A percentile compares a stretch with the other conserved stretches of the same genome.
phyloP scores from a whole-genome alignment of 2,113 vertebrate genomes.

The Morone chrysops region DNA sequence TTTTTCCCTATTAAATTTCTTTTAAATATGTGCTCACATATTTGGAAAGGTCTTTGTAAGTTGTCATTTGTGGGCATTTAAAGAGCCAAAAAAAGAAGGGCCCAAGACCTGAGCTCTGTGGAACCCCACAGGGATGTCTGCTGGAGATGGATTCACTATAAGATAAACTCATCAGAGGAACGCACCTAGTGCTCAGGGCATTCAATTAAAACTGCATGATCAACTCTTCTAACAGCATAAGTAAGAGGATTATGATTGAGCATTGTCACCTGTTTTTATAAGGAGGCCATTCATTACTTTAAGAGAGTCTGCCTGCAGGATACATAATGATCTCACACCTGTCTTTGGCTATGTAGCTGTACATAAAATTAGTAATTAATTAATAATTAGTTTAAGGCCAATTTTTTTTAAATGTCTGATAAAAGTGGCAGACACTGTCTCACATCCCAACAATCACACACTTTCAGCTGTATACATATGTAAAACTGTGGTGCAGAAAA shows the following conservation, averaged over 20 bases:
- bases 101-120: not conserved
- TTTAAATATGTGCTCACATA: not conserved
- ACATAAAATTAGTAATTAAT: not conserved
- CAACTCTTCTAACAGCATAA: slow-evolving; percentile 1
- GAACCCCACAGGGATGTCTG: slow-evolving; percentile 10
- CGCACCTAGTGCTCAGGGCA: slow-evolving; percentile 20
- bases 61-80: not conserved
- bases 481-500: not conserved
- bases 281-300: slow-evolving; percentile 28
- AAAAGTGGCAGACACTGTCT: not conserved
- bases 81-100: not conserved
- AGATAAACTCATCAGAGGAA: slow-evolving; percentile 1
- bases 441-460: not conserved
- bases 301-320: not conserved
- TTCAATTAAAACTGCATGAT: slow-evolving; percentile 43
- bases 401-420: not conserved
- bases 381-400: not conserved
- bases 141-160: slow-evolving; percentile 6
- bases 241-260: slow-evolving; percentile 22
- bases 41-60: not conserved
- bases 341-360: not conserved
- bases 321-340: not conserved
- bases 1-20: not conserved
- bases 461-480: not conserved
- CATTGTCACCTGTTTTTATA: slow-evolving; percentile 28